A percentile compares a stretch with the other conserved stretches of the same genome.
Conservation (phyloP, 2,113 vertebrate species). For the Chloropsis cyanopogon region DNA sequence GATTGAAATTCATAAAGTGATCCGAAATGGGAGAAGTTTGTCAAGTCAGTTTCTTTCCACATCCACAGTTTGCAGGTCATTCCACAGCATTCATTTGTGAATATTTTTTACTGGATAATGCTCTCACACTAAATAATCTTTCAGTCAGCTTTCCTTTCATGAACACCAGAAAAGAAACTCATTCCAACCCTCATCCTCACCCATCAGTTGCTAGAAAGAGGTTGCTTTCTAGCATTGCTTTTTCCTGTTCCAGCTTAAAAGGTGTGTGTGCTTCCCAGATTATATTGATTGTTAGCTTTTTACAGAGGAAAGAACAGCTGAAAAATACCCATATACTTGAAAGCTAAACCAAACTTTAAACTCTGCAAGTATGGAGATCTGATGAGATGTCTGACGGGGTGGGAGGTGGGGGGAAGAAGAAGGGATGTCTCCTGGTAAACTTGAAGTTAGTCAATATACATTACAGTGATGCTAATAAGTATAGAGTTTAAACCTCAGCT, state of each 20-base stretch:
- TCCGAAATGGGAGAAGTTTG: neutral
- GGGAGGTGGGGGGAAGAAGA: neutral
- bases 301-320: neutral
- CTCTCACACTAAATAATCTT: neutral
- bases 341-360: neutral
- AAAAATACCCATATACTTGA: neutral
- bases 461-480: neutral
- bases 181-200: neutral
- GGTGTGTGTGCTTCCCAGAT: neutral
- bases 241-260: neutral
- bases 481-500: neutral
- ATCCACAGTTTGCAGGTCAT: neutral
- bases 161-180: neutral
- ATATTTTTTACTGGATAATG: neutral
- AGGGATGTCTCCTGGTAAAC: neutral
- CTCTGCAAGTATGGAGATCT: neutral
- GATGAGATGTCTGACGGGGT: neutral
- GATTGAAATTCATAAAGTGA: neutral
- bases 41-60: neutral
- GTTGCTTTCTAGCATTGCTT: neutral
- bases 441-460: neutral
- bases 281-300: neutral
- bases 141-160: conserved; percentile 19
- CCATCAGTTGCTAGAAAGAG: fast-evolving
- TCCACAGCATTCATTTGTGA: neutral